phyloP scores from a whole-genome alignment of 2,797 vertebrate species.

The Heliangelus exortis region DNA sequence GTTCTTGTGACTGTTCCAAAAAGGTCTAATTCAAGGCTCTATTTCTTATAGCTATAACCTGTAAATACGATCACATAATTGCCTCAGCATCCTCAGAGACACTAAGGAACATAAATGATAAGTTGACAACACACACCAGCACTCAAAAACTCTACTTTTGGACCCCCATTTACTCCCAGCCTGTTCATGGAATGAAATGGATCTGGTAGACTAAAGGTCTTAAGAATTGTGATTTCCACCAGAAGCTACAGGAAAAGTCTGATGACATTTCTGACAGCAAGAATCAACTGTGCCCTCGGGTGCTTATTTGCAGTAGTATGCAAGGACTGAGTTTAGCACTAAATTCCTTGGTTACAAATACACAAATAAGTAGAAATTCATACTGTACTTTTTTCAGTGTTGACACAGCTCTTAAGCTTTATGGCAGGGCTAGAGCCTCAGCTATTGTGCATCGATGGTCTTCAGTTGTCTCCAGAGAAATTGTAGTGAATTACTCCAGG shows the following conservation, averaged over 20 bases:
- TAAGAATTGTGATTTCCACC: neutral
- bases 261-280: neutral
- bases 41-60: neutral
- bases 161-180: neutral
- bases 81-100: neutral
- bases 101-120: neutral
- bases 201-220: neutral
- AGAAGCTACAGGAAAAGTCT: neutral
- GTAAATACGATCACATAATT: neutral
- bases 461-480: neutral
- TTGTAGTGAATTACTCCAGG: neutral
- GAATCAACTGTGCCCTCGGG: neutral
- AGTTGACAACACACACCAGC: neutral
- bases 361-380: neutral
- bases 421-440: neutral
- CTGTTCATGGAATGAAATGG: neutral
- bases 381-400: neutral
- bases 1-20: neutral
- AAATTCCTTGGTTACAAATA: slow-evolving; percentile 17
- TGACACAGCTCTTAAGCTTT: neutral
- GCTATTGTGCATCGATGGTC: neutral
- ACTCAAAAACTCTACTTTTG: neutral
- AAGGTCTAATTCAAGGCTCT: neutral
- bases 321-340: neutral
- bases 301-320: neutral